Conservation (phyloP, 2,888 invertebrate species). For the Conistra vaccinii region DNA sequence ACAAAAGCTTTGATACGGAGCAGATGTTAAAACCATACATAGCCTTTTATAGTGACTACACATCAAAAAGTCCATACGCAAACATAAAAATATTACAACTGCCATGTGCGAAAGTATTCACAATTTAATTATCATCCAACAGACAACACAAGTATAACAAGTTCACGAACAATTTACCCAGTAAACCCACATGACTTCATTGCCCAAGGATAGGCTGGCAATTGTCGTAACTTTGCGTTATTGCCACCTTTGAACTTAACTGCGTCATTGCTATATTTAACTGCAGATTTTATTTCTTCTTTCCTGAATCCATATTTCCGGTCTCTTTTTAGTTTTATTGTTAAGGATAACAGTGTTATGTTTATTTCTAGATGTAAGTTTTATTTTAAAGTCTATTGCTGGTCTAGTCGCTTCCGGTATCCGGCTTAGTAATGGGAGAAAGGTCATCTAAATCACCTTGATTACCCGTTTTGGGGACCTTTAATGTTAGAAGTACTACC, state of each 20-base stretch:
- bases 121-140: constrained; percentile 15
- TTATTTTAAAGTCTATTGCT: constrained; percentile 20
- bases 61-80: background rate
- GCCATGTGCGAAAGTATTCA: background rate
- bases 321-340: constrained; percentile 47
- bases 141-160: constrained; percentile 17
- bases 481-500: background rate
- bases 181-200: constrained; percentile 20
- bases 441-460: constrained; percentile 20
- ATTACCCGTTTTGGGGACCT: constrained; percentile 1
- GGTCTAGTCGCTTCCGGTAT: constrained; percentile 21
- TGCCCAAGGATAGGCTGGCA: constrained; percentile 40
- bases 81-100: background rate
- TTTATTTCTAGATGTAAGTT: constrained; percentile 18
- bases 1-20: background rate
- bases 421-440: constrained; percentile 4
- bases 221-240: constrained; percentile 46
- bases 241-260: constrained; percentile 37
- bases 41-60: background rate
- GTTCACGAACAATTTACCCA: constrained; percentile 35
- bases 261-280: constrained; percentile 30
- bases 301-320: constrained; percentile 48
- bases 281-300: constrained; percentile 34
- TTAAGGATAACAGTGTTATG: constrained; percentile 45
- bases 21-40: background rate